Evolutionary conservation across 2,113 vertebrate species (phyloP).

Genomic region (Atrichornis clamosus): DNA sequence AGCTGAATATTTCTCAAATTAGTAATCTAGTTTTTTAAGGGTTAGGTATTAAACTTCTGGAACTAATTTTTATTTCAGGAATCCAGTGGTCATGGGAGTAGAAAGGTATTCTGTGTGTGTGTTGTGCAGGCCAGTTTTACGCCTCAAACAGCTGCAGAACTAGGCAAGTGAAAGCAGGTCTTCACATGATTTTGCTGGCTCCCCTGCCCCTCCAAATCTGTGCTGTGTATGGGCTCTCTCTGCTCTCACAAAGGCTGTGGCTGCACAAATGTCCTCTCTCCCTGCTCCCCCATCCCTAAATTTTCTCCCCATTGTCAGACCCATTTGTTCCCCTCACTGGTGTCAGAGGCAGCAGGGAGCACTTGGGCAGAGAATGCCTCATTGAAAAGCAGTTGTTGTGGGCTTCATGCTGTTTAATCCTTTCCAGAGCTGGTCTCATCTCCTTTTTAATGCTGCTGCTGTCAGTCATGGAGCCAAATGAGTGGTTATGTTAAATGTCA

Average conservation of each 20-base stretch:
- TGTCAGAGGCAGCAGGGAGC: neutral
- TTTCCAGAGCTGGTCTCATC: neutral
- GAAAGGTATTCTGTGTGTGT: neutral
- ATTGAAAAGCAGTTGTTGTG: neutral
- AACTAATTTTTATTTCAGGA: neutral
- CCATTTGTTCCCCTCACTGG: neutral
- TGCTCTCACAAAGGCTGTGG: neutral
- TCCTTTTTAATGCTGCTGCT: neutral
- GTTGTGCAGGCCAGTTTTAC: neutral
- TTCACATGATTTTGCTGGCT: neutral
- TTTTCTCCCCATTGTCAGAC: neutral
- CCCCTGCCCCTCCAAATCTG: neutral
- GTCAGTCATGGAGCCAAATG: neutral
- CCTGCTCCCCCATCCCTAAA: fast-evolving
- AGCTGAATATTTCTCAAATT: neutral
- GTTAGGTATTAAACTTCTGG: neutral
- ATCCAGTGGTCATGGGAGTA: neutral
- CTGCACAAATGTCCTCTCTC: neutral
- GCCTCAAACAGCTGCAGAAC: neutral
- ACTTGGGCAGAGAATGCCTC: neutral
- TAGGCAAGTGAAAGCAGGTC: neutral
- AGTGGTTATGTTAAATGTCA: neutral
- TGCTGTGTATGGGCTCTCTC: neutral
- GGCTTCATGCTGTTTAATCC: slow-evolving; percentile 22
- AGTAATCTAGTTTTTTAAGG: neutral